phyloP scores from a whole-genome alignment of 2,797 vertebrate species.

The Serranus cabrilla region DNA sequence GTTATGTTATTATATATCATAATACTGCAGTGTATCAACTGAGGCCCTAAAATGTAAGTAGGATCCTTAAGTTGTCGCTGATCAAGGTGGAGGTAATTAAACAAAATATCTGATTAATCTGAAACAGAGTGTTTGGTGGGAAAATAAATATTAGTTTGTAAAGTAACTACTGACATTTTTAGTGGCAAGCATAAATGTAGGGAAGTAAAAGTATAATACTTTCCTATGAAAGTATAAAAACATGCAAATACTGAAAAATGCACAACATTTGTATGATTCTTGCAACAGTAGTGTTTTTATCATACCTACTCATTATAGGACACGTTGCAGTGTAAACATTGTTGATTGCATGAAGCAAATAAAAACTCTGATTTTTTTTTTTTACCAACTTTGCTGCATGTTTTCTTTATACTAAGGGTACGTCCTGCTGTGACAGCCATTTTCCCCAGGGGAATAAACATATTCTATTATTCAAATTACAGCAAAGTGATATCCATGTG shows the following conservation, averaged over 20 bases:
- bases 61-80: not conserved
- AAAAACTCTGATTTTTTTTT: not conserved
- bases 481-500: not conserved
- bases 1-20: not conserved
- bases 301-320: not conserved
- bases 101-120: not conserved
- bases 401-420: not conserved
- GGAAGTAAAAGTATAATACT: not conserved
- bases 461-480: constrained; percentile 5
- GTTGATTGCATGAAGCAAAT: not conserved
- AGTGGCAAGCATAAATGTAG: not conserved
- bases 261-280: not conserved
- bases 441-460: not conserved
- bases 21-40: not conserved
- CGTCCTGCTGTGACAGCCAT: constrained; percentile 1
- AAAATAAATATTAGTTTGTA: not conserved
- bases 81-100: not conserved
- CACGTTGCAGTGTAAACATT: not conserved
- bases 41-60: not conserved
- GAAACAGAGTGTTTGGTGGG: not conserved
- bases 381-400: not conserved
- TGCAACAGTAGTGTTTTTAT: not conserved
- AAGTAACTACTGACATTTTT: not conserved
- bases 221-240: not conserved
- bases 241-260: too few species aligned